phyloP scores from a whole-genome alignment of 2,797 vertebrate species.

The Clarias laeviceps region DNA sequence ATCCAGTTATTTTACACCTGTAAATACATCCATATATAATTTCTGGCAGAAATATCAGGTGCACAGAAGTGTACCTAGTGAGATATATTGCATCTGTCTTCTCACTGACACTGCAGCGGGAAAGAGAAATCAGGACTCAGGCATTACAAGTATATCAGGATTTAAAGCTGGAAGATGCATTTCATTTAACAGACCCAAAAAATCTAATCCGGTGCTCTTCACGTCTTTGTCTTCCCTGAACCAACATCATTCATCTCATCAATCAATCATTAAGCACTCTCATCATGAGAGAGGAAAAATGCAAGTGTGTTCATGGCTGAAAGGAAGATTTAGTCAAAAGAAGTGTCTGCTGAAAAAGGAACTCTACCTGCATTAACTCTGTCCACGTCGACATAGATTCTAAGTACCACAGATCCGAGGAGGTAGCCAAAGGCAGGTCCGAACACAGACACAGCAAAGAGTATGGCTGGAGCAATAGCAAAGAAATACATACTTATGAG shows the following conservation, averaged over 20 bases:
- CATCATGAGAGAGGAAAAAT: neutral
- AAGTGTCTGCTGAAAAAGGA: neutral
- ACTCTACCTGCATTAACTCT: slow-evolving; percentile 73
- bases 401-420: slow-evolving; percentile 84
- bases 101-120: neutral
- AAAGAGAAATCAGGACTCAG: neutral
- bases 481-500: slow-evolving; percentile 39
- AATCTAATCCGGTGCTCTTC: neutral
- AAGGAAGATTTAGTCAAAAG: neutral
- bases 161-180: neutral
- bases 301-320: neutral
- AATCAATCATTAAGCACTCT: slow-evolving; percentile 4
- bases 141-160: neutral
- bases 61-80: neutral
- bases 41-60: neutral
- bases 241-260: neutral
- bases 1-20: neutral
- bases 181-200: neutral
- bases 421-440: slow-evolving; percentile 93
- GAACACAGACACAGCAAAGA: slow-evolving; percentile 90
- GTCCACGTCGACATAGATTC: slow-evolving; percentile 89
- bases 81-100: neutral
- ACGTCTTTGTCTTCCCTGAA: neutral
- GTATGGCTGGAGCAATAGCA: slow-evolving; percentile 80
- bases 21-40: neutral